These are phyloP conservation scores for Uloborus plumipes DNA, from an alignment of 2,888 invertebrate genomes.

Conservation along the genomic window DNA sequence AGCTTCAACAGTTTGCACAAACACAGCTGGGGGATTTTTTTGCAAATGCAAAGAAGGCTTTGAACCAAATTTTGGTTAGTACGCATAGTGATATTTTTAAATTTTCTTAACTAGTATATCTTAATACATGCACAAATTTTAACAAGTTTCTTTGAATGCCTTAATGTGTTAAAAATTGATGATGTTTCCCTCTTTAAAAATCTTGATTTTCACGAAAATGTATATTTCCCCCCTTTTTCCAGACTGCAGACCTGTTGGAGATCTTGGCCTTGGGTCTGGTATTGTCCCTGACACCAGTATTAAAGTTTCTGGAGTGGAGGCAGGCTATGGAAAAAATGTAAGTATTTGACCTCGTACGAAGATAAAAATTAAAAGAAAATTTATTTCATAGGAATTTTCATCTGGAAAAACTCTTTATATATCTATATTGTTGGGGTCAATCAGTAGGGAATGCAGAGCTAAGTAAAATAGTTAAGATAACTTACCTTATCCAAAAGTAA, in stretches of 20 bases:
- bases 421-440: no score
- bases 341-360: constrained; percentile 64
- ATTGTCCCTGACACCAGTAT: constrained; percentile 92
- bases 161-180: neutral
- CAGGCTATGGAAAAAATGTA: constrained; percentile 86
- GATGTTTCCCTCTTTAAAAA: neutral
- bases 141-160: neutral
- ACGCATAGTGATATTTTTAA: no score
- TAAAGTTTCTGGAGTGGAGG: constrained; percentile 84
- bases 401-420: no score
- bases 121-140: no score
- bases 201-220: neutral
- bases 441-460: no score
- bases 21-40: constrained; percentile 85
- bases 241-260: constrained; percentile 91
- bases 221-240: neutral
- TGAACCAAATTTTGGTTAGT: constrained; percentile 66
- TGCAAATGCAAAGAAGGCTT: constrained; percentile 81
- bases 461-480: no score
- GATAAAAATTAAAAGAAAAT: neutral
- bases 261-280: constrained; percentile 88
- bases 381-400: no score
- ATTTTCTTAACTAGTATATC: no score
- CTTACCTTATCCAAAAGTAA: no score
- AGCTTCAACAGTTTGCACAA: constrained; percentile 90